Percentiles rank a stretch among this genome's conserved stretches.
Evolutionary conservation across 2,797 vertebrate species (phyloP).

Genomic region (Macropodus opercularis): DNA sequence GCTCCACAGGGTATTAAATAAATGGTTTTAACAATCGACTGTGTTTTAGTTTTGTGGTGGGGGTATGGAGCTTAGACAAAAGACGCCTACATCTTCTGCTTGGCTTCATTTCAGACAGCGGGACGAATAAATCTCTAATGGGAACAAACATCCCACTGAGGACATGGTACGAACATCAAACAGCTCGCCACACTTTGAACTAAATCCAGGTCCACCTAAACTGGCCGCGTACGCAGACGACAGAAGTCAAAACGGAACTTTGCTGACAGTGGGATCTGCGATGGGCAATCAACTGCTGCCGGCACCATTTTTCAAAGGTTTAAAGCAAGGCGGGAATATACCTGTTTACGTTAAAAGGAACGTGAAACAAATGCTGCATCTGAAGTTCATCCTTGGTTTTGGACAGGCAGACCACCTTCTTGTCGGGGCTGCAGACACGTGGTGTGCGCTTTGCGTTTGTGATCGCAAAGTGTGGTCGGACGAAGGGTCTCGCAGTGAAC

Average conservation of each 20-base stretch:
- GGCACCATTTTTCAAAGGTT: constrained; percentile 11
- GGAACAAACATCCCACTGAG: constrained; percentile 65
- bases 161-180: constrained; percentile 57
- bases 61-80: constrained; percentile 44
- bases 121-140: constrained; percentile 67
- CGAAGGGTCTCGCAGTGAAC: constrained; percentile 33
- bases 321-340: constrained; percentile 1
- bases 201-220: constrained; percentile 45
- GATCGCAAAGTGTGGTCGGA: constrained; percentile 15
- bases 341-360: background rate
- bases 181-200: constrained; percentile 51
- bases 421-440: constrained; percentile 15
- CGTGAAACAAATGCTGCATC: background rate
- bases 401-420: background rate
- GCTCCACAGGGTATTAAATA: too few relatives aligned
- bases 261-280: constrained; percentile 20
- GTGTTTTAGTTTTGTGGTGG: constrained; percentile 14
- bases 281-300: constrained; percentile 6
- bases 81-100: constrained; percentile 42
- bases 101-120: constrained; percentile 48
- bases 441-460: background rate
- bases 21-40: too few relatives aligned
- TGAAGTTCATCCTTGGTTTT: constrained; percentile 1
- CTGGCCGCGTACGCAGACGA: constrained; percentile 38
- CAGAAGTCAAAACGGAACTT: constrained; percentile 34